Conservation (phyloP, 2,888 invertebrate genomes). For the Clanis bilineata region DNA sequence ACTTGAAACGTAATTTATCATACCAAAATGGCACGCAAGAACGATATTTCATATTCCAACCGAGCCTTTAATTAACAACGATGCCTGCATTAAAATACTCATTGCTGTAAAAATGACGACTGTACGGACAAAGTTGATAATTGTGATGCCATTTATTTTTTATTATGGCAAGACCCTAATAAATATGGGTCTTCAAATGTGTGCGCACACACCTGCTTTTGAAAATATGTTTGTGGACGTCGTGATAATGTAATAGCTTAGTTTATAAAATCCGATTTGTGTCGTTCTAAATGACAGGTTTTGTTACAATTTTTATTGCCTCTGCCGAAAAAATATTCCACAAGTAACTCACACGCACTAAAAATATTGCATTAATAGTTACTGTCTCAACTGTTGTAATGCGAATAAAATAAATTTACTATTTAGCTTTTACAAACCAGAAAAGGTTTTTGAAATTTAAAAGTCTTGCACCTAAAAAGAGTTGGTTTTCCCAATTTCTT, state of each 20-base stretch:
- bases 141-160: slow-evolving; percentile 69
- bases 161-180: slow-evolving; percentile 51
- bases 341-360: not conserved
- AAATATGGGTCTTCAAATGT: slow-evolving; percentile 57
- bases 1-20: slow-evolving; percentile 6
- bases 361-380: not conserved
- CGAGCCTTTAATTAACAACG: slow-evolving; percentile 44
- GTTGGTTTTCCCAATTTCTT: too few species aligned
- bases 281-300: not conserved
- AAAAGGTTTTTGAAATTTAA: too few species aligned
- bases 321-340: slow-evolving; percentile 1
- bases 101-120: slow-evolving; percentile 49
- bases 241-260: slow-evolving; percentile 50
- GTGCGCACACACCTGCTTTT: slow-evolving; percentile 62
- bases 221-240: slow-evolving; percentile 53
- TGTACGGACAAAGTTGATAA: slow-evolving; percentile 57
- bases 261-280: slow-evolving; percentile 25
- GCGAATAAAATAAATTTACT: too few species aligned
- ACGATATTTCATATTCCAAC: slow-evolving; percentile 32
- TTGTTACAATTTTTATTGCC: slow-evolving; percentile 12
- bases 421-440: too few species aligned
- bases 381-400: not conserved
- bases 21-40: slow-evolving; percentile 16
- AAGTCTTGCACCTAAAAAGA: too few species aligned
- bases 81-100: slow-evolving; percentile 47